Percentiles rank a stretch among this genome's conserved stretches.
Conservation (phyloP, 1,140 invertebrate genomes). For the Zaprionus ornatus region DNA sequence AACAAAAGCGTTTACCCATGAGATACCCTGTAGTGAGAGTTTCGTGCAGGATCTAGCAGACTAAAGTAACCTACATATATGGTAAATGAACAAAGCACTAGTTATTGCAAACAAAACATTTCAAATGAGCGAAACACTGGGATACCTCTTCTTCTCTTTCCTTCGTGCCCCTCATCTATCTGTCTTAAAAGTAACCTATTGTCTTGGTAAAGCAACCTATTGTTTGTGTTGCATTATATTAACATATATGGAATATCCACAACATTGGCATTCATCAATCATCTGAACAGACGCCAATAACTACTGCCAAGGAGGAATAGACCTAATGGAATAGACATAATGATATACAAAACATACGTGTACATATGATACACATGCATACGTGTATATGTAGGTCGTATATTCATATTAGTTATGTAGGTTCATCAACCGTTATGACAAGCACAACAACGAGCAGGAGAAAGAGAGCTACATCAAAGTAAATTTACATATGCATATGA, state of each 20-base stretch:
- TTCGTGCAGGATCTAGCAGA: accelerated
- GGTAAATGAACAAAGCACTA: no score
- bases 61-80: no score
- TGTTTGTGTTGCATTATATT: neutral
- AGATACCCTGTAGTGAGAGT: neutral
- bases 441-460: neutral
- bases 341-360: neutral
- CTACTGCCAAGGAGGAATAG: neutral
- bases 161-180: neutral
- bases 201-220: neutral
- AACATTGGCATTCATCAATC: neutral
- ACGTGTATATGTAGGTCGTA: conserved; percentile 4
- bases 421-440: neutral
- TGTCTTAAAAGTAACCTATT: neutral
- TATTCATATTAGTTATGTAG: conserved; percentile 7
- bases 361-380: conserved; percentile 14
- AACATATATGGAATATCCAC: no score
- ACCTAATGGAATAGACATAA: neutral
- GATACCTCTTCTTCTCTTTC: neutral
- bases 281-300: neutral
- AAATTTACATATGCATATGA: conserved; percentile 1
- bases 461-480: neutral
- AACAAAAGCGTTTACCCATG: neutral
- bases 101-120: no score
- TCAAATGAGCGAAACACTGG: no score